Percentiles rank a stretch among this genome's conserved stretches.
Evolutionary conservation across 2,113 vertebrate genomes (phyloP).

Genomic region (Oriolus oriolus): DNA sequence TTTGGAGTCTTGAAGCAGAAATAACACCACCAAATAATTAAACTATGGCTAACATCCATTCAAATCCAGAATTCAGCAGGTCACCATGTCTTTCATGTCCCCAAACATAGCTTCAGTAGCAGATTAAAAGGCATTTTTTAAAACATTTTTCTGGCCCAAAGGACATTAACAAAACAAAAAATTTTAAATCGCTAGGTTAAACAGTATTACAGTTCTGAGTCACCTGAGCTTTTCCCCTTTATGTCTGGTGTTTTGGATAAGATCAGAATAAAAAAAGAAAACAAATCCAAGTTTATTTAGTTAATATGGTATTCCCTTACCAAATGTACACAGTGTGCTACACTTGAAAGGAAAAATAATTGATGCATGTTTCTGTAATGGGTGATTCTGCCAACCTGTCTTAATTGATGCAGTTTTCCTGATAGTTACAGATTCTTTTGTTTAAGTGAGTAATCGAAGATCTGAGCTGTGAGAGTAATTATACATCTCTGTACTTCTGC

Average conservation of each 20-base stretch:
- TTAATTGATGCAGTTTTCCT: not conserved
- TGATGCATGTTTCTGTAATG: not conserved
- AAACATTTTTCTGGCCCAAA: not conserved
- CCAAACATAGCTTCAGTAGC: not conserved
- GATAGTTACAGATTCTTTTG: not conserved
- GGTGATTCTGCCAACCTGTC: not conserved
- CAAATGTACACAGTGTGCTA: not conserved
- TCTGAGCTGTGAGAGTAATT: not conserved
- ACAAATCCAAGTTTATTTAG: not conserved
- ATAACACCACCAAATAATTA: not conserved
- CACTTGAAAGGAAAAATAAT: not conserved
- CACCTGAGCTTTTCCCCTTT: not conserved
- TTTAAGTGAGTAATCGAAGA: not conserved
- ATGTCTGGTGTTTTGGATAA: not conserved
- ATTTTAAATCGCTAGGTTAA: not conserved
- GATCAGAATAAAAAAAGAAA: not conserved
- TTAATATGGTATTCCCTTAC: not conserved
- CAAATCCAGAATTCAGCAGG: not conserved
- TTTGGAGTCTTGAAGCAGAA: not conserved
- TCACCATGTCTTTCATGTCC: not conserved
- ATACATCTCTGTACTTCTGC: not conserved
- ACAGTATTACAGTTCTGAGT: not conserved
- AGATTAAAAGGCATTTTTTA: not conserved
- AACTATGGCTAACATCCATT: not conserved
- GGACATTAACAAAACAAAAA: not conserved